Evolutionary conservation across 2,888 invertebrate genomes (phyloP).

Genomic region (Notocelia uddmanniana): DNA sequence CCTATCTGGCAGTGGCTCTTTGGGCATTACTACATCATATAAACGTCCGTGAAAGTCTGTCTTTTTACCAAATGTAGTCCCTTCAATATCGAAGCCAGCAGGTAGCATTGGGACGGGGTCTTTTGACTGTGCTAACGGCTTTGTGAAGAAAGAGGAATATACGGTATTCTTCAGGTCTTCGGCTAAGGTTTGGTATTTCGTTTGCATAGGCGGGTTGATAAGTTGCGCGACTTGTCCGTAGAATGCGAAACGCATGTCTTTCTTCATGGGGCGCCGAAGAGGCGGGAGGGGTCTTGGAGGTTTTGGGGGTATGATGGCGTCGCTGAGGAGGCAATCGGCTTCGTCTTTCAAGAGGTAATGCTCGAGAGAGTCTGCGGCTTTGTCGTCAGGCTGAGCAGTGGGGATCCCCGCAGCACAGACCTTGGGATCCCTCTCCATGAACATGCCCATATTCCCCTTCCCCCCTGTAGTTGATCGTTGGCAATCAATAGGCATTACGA

Average conservation of each 20-base stretch:
- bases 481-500: conserved; percentile 67
- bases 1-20: conserved; percentile 65
- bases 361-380: conserved; percentile 61
- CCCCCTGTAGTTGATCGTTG: conserved; percentile 69
- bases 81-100: conserved; percentile 64
- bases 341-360: conserved; percentile 74
- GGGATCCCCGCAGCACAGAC: conserved; percentile 76
- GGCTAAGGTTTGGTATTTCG: conserved; percentile 71
- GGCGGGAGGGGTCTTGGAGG: conserved; percentile 64
- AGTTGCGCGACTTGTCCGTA: conserved; percentile 60
- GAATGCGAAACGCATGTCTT: conserved; percentile 62
- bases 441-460: conserved; percentile 74
- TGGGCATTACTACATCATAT: conserved; percentile 76
- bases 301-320: conserved; percentile 68
- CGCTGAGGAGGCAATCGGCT: conserved; percentile 70
- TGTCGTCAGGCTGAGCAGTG: conserved; percentile 65
- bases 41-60: conserved; percentile 61
- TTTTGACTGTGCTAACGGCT: conserved; percentile 60
- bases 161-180: conserved; percentile 71
- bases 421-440: conserved; percentile 69
- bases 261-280: conserved; percentile 63
- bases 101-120: conserved; percentile 76
- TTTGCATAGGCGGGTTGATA: conserved; percentile 66
- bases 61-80: conserved; percentile 71
- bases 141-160: conserved; percentile 75